Evolutionary conservation across 2,888 invertebrate species (phyloP).

Genomic region (Ennomos quercinarius): DNA sequence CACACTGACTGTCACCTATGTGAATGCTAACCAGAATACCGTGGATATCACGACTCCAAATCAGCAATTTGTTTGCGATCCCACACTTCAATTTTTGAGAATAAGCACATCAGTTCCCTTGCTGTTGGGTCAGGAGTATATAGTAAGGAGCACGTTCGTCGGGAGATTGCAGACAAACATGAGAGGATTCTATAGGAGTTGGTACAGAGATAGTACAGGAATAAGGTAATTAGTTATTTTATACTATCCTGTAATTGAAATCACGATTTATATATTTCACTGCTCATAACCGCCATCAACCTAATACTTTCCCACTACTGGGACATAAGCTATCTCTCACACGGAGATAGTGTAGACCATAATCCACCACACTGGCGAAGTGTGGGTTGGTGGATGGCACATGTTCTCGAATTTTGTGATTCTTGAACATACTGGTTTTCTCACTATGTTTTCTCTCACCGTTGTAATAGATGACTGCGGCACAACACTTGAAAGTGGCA

Average conservation of each 20-base stretch:
- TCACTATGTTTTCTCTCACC: too few relatives aligned
- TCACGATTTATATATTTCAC: too few relatives aligned
- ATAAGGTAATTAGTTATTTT: conserved; percentile 56
- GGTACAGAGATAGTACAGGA: conserved; percentile 87
- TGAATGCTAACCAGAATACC: conserved; percentile 4
- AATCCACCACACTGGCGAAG: too few relatives aligned
- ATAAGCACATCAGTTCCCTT: conserved; percentile 52
- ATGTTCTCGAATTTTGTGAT: too few relatives aligned
- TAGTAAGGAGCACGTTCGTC: conserved; percentile 86
- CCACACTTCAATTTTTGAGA: conserved; percentile 61
- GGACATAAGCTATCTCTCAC: too few relatives aligned
- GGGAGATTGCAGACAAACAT: conserved; percentile 90
- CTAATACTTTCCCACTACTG: too few relatives aligned
- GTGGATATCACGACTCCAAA: conserved; percentile 45
- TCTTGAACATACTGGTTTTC: too few relatives aligned
- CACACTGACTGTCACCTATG: conserved; percentile 65
- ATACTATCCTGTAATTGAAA: neutral
- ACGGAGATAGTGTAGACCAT: too few relatives aligned
- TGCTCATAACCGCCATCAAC: too few relatives aligned
- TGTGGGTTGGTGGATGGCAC: too few relatives aligned
- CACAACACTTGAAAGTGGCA: too few relatives aligned
- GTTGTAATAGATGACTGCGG: too few relatives aligned
- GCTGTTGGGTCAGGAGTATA: conserved; percentile 74
- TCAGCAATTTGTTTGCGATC: conserved; percentile 55
- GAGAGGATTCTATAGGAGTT: conserved; percentile 93